Percentiles rank a stretch among this genome's conserved stretches.
Evolutionary conservation across 30 jellyfish, hydroid and myxozoan genomes (phyloP).

Genomic region (Cassiopea xamachana): DNA sequence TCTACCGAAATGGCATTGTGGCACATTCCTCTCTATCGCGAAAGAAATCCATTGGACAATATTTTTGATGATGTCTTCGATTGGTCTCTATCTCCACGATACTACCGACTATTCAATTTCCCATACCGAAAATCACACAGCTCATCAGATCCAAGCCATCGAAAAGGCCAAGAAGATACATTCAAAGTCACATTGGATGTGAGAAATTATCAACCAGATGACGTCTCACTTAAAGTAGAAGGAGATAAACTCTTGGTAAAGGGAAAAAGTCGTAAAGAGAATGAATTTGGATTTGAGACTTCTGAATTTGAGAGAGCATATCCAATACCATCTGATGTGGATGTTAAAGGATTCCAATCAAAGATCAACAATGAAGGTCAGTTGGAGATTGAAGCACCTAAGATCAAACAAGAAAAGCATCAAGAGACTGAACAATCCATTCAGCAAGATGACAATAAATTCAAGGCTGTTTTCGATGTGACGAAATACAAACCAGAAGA

Average conservation of each 20-base stretch:
- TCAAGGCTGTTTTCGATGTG: conserved; percentile 43
- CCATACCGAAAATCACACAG: not conserved
- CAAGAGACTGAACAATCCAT: too few relatives aligned
- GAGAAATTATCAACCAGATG: conserved; percentile 1
- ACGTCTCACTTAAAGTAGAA: conserved; percentile 2
- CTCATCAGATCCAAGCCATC: not conserved
- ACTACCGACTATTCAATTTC: not conserved
- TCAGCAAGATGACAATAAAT: conserved; percentile 1
- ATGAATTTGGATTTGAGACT: conserved; percentile 47
- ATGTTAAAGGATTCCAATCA: conserved; percentile 4
- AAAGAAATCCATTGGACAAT: not conserved
- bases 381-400: too few relatives aligned
- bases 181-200: not conserved
- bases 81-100: not conserved
- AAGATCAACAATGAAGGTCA: not conserved
- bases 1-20: conserved; percentile 10
- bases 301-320: too few relatives aligned
- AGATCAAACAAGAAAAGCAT: too few relatives aligned
- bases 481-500: conserved; percentile 72
- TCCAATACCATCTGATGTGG: too few relatives aligned
- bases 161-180: not conserved
- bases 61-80: conserved; percentile 11
- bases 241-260: conserved; percentile 54
- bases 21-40: conserved; percentile 23
- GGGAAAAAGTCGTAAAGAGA: conserved; percentile 73